These are phyloP conservation scores for Tyrophagus putrescentiae DNA, from an alignment of 1,140 invertebrate genomes.

Conservation along the genomic window DNA sequence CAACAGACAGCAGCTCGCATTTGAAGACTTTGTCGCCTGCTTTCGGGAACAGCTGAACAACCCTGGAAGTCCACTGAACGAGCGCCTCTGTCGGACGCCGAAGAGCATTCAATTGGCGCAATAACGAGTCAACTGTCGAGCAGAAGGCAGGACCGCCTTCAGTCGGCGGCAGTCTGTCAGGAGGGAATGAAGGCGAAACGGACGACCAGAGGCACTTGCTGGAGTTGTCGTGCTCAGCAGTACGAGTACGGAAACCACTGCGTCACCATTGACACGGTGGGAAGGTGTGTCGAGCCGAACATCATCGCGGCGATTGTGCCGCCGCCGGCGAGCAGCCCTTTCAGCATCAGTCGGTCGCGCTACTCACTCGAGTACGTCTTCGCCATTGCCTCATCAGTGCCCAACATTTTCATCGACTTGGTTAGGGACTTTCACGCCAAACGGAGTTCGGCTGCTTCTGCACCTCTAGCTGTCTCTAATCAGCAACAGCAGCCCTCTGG, in stretches of 20 bases:
- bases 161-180: no score
- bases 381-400: not conserved
- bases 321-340: not conserved
- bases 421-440: not conserved
- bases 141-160: not conserved
- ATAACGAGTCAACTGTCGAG: not conserved
- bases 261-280: slow-evolving; percentile 4
- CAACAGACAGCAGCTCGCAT: not conserved
- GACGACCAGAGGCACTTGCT: slow-evolving; percentile 6
- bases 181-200: not conserved
- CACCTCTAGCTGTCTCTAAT: no score
- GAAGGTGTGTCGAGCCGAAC: slow-evolving; percentile 5
- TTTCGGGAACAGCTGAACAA: not conserved
- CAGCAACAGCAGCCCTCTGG: not conserved
- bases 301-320: not conserved
- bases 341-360: no score
- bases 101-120: slow-evolving; percentile 8
- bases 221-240: not conserved
- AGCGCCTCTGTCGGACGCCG: slow-evolving; percentile 35
- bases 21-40: not conserved
- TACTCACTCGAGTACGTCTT: slow-evolving; percentile 13
- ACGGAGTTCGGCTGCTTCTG: not conserved
- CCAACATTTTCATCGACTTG: slow-evolving; percentile 9
- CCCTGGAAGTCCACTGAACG: no score
- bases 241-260: slow-evolving; percentile 7